Base-by-base conservation (phyloP, 2,113 vertebrate genomes). In the Poecile atricapillus region DNA sequence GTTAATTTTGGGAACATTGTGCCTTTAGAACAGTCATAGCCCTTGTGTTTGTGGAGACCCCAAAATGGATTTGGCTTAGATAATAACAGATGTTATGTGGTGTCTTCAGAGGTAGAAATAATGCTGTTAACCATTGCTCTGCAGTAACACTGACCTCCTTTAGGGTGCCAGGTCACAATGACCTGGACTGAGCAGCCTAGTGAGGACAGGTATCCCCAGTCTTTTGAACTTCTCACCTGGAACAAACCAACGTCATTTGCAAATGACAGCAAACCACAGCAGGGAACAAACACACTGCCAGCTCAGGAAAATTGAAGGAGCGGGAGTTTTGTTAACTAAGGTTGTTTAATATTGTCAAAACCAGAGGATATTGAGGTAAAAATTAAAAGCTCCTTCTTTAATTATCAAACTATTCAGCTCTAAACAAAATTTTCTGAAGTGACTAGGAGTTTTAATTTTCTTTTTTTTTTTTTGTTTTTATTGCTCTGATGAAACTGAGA, bases 221-320 rank as follows among this genome's bases (percentile, higher is more conserved):
- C 11, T 18, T 16, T 33, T 41, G 52, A 30, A 21, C 7, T 60
- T 62, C 16, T 35, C 55, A 22, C 43, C 15, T 80, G n/a, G 28
- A 58, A 15, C 3, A 49, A 41, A 35, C 2, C 7, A 28, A 7
- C 0, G 0, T 10, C 21, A 50, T 28, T 37, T 77, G 79, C 15
- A 68, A 80, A 24, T 1, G 5, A 6, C 44, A 39, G 59, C 33
- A 30, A 15, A 69, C 11, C 70, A 39, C n/a, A 78, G n/a, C 33
- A 44, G 44, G 80, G 19, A 71, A 10, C 9, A 28, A 71, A 9
- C 9, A 28, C 5, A 0, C 33, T 44, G 18, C 19, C 20, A 2
- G 28, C 11, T 39, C 44, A 59, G 70, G 35, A 39, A 59, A 52
- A 35, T 2, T 14, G 62, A 35, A 56, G 33, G 44, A 58, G 5